Conservation (phyloP, 2,888 invertebrate species). For the Mesorhabditis sp. region DNA sequence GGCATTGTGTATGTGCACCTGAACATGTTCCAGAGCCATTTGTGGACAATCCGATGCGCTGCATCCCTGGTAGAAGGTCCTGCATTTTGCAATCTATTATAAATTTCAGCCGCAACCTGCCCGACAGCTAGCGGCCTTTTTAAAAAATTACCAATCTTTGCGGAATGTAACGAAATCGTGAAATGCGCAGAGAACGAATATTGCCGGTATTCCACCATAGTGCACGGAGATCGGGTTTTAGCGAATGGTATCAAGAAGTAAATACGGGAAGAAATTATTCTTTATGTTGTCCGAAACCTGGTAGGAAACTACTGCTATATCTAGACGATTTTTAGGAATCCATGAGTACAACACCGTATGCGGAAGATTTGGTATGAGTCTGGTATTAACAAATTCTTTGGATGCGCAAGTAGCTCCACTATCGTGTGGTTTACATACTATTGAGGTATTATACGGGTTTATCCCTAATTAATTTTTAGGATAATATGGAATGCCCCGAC, state of each 20-base stretch:
- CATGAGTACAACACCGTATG: neutral
- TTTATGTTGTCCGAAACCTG: neutral
- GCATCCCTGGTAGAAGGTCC: neutral
- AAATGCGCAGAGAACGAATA: constrained; percentile 6
- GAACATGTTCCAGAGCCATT: constrained; percentile 5
- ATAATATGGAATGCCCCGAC: neutral
- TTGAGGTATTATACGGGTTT: neutral
- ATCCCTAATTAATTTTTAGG: neutral
- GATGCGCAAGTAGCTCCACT: neutral
- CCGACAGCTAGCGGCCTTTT: neutral
- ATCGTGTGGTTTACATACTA: neutral
- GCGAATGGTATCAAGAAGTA: neutral
- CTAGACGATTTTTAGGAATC: neutral
- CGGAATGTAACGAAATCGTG: neutral
- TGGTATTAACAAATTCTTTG: neutral
- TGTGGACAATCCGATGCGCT: neutral
- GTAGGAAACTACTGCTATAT: neutral
- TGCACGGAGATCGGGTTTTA: neutral
- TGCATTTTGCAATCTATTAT: neutral
- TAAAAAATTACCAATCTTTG: neutral
- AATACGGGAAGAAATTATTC: neutral
- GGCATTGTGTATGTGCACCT: neutral
- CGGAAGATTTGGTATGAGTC: constrained; percentile 3
- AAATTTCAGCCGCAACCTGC: neutral
- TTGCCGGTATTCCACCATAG: neutral